A percentile compares a stretch with the other conserved stretches of the same genome.
These are phyloP conservation scores for Perccottus glenii DNA, from an alignment of 2,113 vertebrate genomes.

Conservation along the genomic window DNA sequence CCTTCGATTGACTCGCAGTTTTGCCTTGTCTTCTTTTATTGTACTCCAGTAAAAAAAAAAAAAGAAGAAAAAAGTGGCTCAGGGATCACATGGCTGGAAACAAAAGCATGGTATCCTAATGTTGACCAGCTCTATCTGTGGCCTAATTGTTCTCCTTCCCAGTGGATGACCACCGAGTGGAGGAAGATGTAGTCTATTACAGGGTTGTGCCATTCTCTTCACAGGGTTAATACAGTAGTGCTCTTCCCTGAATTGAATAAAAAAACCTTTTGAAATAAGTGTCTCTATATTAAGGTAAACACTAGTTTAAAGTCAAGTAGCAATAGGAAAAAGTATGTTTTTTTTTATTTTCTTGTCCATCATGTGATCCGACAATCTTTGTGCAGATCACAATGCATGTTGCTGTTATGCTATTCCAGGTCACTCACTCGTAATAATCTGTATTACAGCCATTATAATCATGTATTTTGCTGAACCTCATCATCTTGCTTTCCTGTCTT, in stretches of 20 bases:
- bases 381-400: not conserved
- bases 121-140: slow-evolving; percentile 59
- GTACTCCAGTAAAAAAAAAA: slow-evolving; percentile 44
- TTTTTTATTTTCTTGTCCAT: slow-evolving; percentile 1
- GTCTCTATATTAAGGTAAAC: not conserved
- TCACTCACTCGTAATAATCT: slow-evolving; percentile 35
- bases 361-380: not conserved
- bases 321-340: slow-evolving; percentile 7
- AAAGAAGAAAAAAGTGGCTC: slow-evolving; percentile 33
- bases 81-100: slow-evolving; percentile 41
- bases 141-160: slow-evolving; percentile 64
- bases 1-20: slow-evolving; percentile 80
- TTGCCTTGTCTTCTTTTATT: slow-evolving; percentile 77
- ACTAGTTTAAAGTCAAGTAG: too few relatives aligned
- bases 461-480: slow-evolving; percentile 47
- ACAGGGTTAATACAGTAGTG: slow-evolving; percentile 49
- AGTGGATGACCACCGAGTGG: slow-evolving; percentile 51
- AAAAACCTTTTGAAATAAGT: slow-evolving; percentile 38
- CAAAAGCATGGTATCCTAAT: slow-evolving; percentile 51
- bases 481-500: slow-evolving; percentile 48
- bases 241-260: slow-evolving; percentile 36
- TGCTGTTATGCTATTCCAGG: slow-evolving; percentile 6
- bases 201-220: slow-evolving; percentile 50
- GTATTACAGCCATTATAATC: slow-evolving; percentile 64
- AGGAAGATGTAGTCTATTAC: slow-evolving; percentile 46